phyloP scores from a whole-genome alignment of 1,140 invertebrate genomes.

The Panagrolaimus sp. region DNA sequence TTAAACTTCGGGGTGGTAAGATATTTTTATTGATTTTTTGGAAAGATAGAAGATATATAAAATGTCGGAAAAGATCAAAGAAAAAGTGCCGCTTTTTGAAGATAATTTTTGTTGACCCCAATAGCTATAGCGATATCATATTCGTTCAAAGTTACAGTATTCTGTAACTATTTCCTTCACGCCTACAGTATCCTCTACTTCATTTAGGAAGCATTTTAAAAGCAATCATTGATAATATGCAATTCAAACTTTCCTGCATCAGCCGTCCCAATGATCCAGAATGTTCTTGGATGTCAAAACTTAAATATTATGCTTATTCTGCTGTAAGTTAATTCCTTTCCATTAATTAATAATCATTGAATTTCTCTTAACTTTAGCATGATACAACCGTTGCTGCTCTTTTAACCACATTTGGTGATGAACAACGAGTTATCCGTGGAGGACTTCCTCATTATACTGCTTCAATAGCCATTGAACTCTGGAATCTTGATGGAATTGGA shows the following conservation, averaged over 20 bases:
- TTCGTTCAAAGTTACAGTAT: too few relatives aligned
- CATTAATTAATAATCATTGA: conserved; percentile 4
- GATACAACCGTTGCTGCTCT: conserved; percentile 50
- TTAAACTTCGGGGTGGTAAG: conserved; percentile 45
- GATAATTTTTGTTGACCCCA: too few relatives aligned
- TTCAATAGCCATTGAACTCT: conserved; percentile 46
- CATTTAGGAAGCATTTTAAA: conserved; percentile 40
- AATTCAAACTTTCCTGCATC: conserved; percentile 32
- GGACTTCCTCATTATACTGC: conserved; percentile 52
- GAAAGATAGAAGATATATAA: too few relatives aligned
- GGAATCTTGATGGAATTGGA: conserved; percentile 37
- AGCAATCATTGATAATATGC: conserved; percentile 40
- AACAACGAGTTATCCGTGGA: conserved; percentile 44
- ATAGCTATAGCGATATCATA: too few relatives aligned
- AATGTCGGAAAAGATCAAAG: too few relatives aligned
- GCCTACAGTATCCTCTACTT: neutral
- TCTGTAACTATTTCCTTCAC: too few relatives aligned
- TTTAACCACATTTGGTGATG: conserved; percentile 48
- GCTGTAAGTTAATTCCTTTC: conserved; percentile 30
- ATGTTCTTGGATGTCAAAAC: conserved; percentile 43
- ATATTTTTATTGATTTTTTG: too few relatives aligned
- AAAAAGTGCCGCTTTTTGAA: too few relatives aligned
- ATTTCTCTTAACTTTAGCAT: conserved; percentile 34
- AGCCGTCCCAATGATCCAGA: conserved; percentile 18
- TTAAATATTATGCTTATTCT: conserved; percentile 55